Conservation (phyloP, 1,140 invertebrate species). For the Adoxophyes honmai region DNA sequence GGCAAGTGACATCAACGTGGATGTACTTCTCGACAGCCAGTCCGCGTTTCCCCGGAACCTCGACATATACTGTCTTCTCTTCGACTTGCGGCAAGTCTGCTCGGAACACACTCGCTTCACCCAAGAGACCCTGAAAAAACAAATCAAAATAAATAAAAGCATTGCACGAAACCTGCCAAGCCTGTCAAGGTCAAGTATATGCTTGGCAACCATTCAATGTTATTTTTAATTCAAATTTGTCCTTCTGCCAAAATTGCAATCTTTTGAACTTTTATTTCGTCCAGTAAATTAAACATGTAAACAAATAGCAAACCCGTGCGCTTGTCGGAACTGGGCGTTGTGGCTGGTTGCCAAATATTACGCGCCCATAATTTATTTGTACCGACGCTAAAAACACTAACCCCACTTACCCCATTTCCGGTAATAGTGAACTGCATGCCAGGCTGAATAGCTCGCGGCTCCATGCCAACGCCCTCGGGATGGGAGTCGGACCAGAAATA, state of each 20-base stretch:
- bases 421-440: slow-evolving; percentile 82
- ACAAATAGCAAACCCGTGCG: not conserved
- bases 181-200: slow-evolving; percentile 28
- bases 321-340: not conserved
- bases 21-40: slow-evolving; percentile 80
- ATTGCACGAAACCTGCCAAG: slow-evolving; percentile 26
- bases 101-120: slow-evolving; percentile 81
- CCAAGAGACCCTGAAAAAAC: slow-evolving; percentile 72
- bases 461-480: slow-evolving; percentile 84
- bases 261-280: slow-evolving; percentile 13
- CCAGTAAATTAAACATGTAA: slow-evolving; percentile 1
- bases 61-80: slow-evolving; percentile 79
- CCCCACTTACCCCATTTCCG: slow-evolving; percentile 73
- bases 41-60: slow-evolving; percentile 67
- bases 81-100: slow-evolving; percentile 81
- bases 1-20: slow-evolving; percentile 82
- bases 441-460: slow-evolving; percentile 80
- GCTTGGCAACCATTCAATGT: slow-evolving; percentile 28
- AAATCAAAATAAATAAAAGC: slow-evolving; percentile 27
- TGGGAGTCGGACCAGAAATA: slow-evolving; percentile 89
- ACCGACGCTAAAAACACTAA: not conserved
- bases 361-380: not conserved
- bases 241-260: slow-evolving; percentile 32
- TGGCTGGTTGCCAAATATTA: slow-evolving; percentile 8
- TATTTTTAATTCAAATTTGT: slow-evolving; percentile 36